Evolutionary conservation across 1,140 invertebrate genomes (phyloP).

Genomic region (Acromyrmex echinatior): DNA sequence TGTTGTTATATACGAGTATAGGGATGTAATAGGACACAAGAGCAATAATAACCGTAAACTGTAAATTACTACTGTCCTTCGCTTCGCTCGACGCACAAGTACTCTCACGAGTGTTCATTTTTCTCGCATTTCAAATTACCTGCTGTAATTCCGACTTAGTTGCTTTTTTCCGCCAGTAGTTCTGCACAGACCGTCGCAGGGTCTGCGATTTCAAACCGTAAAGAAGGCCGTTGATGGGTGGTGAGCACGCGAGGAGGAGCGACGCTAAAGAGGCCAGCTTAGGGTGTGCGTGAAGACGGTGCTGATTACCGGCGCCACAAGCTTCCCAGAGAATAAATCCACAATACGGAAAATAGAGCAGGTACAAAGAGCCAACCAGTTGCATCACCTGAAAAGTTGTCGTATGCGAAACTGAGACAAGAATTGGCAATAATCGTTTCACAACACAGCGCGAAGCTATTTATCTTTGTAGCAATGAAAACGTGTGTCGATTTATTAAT

Average conservation of each 20-base stretch:
- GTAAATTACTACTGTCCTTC: slow-evolving; percentile 7
- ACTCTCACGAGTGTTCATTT: not conserved
- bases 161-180: slow-evolving; percentile 93
- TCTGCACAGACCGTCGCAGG: slow-evolving; percentile 90
- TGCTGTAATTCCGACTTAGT: slow-evolving; percentile 93
- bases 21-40: not conserved
- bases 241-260: slow-evolving; percentile 89
- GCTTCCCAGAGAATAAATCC: slow-evolving; percentile 90
- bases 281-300: slow-evolving; percentile 83
- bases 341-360: slow-evolving; percentile 92
- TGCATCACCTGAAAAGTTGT: slow-evolving; percentile 86
- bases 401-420: not conserved
- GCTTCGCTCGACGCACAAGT: not conserved
- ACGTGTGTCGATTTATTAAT: not conserved
- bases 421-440: not conserved
- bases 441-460: not conserved
- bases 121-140: slow-evolving; percentile 78
- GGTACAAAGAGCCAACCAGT: slow-evolving; percentile 90
- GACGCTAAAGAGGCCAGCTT: slow-evolving; percentile 88
- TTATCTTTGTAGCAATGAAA: slow-evolving; percentile 8
- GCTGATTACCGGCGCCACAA: slow-evolving; percentile 80
- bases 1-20: not conserved
- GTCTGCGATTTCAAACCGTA: slow-evolving; percentile 92
- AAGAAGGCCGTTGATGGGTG: slow-evolving; percentile 91
- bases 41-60: slow-evolving; percentile 16